These are phyloP conservation scores for Podarcis muralis DNA, from an alignment of 2,113 vertebrate genomes.

Conservation along the genomic window DNA sequence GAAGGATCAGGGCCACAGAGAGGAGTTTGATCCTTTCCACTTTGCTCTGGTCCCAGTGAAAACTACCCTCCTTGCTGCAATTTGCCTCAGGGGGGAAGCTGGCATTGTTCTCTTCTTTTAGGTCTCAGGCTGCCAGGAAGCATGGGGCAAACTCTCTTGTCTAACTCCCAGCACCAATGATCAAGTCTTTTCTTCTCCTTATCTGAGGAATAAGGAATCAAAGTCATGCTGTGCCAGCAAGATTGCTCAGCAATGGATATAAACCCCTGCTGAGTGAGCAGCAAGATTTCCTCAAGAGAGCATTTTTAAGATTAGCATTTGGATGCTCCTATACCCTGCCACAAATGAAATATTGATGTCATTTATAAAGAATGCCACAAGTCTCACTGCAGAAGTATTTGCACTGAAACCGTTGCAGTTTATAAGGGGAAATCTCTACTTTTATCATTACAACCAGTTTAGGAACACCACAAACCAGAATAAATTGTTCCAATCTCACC, in stretches of 20 bases:
- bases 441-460: constrained; percentile 9
- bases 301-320: rapidly evolving
- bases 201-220: background rate
- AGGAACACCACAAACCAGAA: constrained; percentile 28
- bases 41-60: background rate
- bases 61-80: background rate
- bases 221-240: background rate
- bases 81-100: background rate
- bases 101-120: background rate
- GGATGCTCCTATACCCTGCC: constrained; percentile 1
- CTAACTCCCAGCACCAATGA: too few relatives aligned
- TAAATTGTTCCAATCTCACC: constrained; percentile 14
- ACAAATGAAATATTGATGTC: background rate
- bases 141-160: background rate
- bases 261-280: background rate
- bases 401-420: constrained; percentile 24
- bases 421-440: constrained; percentile 12
- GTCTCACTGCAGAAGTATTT: constrained; percentile 15
- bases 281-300: background rate
- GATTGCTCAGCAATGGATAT: background rate
- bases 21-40: background rate
- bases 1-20: too few relatives aligned
- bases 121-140: background rate
- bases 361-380: constrained; percentile 26
- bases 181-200: background rate